phyloP scores from a whole-genome alignment of 2,113 vertebrate genomes.

The Pelmatolapia mariae region DNA sequence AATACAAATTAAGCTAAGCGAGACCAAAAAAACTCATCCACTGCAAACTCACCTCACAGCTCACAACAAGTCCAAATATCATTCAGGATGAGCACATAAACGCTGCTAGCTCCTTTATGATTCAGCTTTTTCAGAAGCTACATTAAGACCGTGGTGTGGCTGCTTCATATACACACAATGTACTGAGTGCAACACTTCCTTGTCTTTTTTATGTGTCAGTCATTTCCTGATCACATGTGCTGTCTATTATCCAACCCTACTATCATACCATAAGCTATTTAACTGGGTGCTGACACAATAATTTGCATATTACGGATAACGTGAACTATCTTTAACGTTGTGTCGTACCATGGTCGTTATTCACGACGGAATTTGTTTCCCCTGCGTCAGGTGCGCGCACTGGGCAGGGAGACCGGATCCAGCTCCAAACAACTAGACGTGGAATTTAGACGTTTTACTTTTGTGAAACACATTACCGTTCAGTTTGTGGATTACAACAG shows the following conservation, averaged over 20 bases:
- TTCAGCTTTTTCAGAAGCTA: background rate
- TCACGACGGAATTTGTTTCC: background rate
- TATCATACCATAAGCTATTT: accelerated
- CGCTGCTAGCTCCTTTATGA: background rate
- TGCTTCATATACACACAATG: background rate
- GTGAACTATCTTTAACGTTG: background rate
- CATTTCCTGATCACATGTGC: background rate
- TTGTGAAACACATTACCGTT: background rate
- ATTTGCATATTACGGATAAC: background rate
- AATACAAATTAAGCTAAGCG: background rate
- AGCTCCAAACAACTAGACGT: accelerated
- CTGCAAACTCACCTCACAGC: background rate
- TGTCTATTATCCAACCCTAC: background rate
- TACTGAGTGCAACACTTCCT: background rate
- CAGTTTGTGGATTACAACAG: background rate
- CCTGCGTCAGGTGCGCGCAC: background rate
- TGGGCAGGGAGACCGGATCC: accelerated
- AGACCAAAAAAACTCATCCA: background rate
- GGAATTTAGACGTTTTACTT: background rate
- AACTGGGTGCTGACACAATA: background rate
- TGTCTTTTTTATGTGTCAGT: background rate
- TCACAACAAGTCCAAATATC: background rate
- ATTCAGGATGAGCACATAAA: accelerated
- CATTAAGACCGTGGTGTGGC: background rate
- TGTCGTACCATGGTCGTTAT: background rate